Base-by-base conservation (phyloP, 1,140 invertebrate genomes). In the Bombus waltoni region DNA sequence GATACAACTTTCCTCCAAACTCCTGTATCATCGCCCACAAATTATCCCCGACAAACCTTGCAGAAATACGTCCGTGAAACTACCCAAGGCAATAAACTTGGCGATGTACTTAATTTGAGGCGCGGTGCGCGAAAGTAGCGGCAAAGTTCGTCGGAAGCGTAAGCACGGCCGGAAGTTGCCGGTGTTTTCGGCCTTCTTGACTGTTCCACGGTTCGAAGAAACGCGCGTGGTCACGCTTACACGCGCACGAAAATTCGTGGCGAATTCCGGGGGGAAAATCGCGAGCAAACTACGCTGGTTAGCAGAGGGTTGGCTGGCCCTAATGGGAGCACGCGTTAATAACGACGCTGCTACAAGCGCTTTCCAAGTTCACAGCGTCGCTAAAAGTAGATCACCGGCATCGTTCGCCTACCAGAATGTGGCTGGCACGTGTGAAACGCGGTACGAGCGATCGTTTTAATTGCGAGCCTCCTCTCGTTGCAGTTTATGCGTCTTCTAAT, bases 271-370 rank as follows among this genome's bases (percentile, higher is more conserved):
- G 18, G 18, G 25, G 65, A 76, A 81, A 87, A 85, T 85, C 75
- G 76, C 59, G 44, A 72, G 68, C n/a, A 75, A 74, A 47, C 72
- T 47, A n/a, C 72, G 73, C 15, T 28, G 44, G 73, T 71, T 71
- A 66, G 32, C 40, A 18, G 28, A 22, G 25, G 71, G 68, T 62
- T 44, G 28, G 22, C 25, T 35, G 38, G 38, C 76, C 74, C 86
- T 86, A 81, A 81, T 78, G 78, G 80, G 13, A 57, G 66, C 22
- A 70, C 42, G 62, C 62, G 81, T 88, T 88, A 87, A 88, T 88
- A 83, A 87, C 77, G 75, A 79, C 85, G 76, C 71, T 76, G 73
- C 32, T 72, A 77, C 73, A 77, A 80, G 85, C 85, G 87, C 71
- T 87, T 87, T 84, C 68, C 59, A 88, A 88, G 57, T 88, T 88